A percentile compares a stretch with the other conserved stretches of the same genome.
phyloP scores from a whole-genome alignment of 1,140 invertebrate genomes.

The Octopus bimaculoides region DNA sequence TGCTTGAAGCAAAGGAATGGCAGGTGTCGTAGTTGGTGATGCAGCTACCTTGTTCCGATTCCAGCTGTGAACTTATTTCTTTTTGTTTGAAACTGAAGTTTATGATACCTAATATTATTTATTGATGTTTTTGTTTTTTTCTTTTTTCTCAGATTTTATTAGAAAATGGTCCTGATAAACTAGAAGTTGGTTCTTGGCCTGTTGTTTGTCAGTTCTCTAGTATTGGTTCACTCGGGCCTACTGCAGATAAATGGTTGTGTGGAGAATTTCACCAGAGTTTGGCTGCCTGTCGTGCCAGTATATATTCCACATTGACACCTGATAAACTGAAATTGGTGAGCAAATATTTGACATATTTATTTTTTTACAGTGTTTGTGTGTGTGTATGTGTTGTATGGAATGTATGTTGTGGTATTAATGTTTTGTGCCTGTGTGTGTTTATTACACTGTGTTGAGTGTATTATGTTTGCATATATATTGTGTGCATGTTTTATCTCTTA shows the following conservation, averaged over 20 bases:
- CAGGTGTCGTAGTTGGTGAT: no score
- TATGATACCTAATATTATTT: not conserved
- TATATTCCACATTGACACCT: conserved; percentile 20
- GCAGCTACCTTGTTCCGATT: no score
- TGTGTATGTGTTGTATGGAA: no score
- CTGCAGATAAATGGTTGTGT: conserved; percentile 69
- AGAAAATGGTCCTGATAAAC: conserved; percentile 43
- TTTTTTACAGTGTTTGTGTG: no score
- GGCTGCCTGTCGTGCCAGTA: conserved; percentile 31
- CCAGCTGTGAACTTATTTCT: not conserved
- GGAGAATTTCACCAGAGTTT: conserved; percentile 68
- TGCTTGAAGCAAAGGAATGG: no score
- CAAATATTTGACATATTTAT: no score
- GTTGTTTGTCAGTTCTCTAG: conserved; percentile 85
- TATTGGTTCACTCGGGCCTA: conserved; percentile 79
- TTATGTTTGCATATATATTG: no score
- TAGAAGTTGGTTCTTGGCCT: conserved; percentile 61
- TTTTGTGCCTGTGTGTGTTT: no score
- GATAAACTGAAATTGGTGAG: conserved; percentile 10
- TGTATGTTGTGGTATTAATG: no score
- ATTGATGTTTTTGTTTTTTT: not conserved
- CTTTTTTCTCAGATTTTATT: conserved; percentile 46
- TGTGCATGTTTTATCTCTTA: no score
- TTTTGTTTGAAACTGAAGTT: not conserved
- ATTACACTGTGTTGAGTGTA: no score